Percentiles rank a stretch among this genome's conserved stretches.
Conservation (phyloP, 1,140 invertebrate species). For the Drosophila lacertosa region DNA sequence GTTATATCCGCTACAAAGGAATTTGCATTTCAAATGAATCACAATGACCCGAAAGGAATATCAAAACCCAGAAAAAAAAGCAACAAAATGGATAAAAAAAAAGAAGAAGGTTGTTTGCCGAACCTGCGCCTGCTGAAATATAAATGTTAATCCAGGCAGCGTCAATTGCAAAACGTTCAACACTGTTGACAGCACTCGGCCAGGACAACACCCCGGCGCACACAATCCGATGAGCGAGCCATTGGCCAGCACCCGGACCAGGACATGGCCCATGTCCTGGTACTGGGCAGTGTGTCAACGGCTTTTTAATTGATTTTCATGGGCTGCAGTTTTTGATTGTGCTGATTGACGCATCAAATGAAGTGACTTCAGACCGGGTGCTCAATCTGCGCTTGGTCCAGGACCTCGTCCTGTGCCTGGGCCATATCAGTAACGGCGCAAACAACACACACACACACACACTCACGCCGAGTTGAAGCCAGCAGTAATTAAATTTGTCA, state of each 20-base stretch:
- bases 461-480: slow-evolving; percentile 10
- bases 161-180: slow-evolving; percentile 80
- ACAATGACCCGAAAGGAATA: slow-evolving; percentile 39
- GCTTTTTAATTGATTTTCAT: slow-evolving; percentile 82
- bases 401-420: neutral
- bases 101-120: slow-evolving; percentile 16
- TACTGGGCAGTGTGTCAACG: slow-evolving; percentile 67
- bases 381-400: slow-evolving; percentile 21
- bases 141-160: slow-evolving; percentile 78
- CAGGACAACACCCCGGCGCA: slow-evolving; percentile 18
- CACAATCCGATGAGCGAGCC: slow-evolving; percentile 10
- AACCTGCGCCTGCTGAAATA: slow-evolving; percentile 62
- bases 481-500: slow-evolving; percentile 81
- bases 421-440: slow-evolving; percentile 71
- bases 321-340: slow-evolving; percentile 82
- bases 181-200: slow-evolving; percentile 60
- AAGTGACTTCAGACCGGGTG: slow-evolving; percentile 60
- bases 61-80: slow-evolving; percentile 15
- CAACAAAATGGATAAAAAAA: slow-evolving; percentile 31
- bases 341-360: slow-evolving; percentile 82
- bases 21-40: slow-evolving; percentile 81
- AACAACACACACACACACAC: slow-evolving; percentile 49
- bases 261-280: no score
- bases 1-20: slow-evolving; percentile 77
- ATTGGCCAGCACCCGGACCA: neutral